Base-by-base conservation (phyloP, 2,113 vertebrate genomes). In the Sisor rabdophorus region DNA sequence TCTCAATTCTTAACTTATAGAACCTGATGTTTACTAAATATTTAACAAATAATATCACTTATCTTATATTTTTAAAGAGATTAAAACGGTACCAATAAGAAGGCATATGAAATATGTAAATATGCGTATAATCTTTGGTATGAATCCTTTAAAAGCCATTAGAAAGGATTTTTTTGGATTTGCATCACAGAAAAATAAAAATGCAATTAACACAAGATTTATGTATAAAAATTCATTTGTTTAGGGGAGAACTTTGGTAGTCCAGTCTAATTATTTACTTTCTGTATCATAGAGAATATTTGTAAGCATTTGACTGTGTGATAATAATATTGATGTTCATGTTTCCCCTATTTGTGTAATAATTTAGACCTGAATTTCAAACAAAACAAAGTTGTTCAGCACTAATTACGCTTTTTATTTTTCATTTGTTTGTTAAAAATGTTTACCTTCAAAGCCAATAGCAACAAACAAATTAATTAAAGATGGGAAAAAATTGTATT, bases 271-370 rank as follows among this genome's bases (percentile, higher is more conserved):
- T 85, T 76, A 85, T 88, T 83, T 73, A 80, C 77, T 56, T 78
- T 68, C 80, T 79, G 85, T 89, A 86, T 86, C 87, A 84, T 90
- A 88, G 86, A 89, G 85, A 71, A 79, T 75, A 83, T 82, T 44
- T 88, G 79, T 88, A 86, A 83, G 79, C 85, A 78, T 75, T 79
- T 78, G 86, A 84, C 83, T 81, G 87, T 88, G 82, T 89, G 81
- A 80, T 87, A 74, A 75, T 83, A 67, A 87, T 85, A 68, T 68
- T 85, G 36, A 70, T 78, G 56, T 63, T 58, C 81, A 86, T 82
- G 32, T 60, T 79, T 82, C 75, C n/a, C 73, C 83, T 70, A 88
- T 87, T 91, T 83, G 89, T 83, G 79, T 44, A 87, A 82, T 88
- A 86, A 87, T 89, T 87, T 73, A 74, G 67, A 81, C 82, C 77